Conservation (phyloP, 2,113 vertebrate genomes). For the Oncorhynchus tshawytscha region DNA sequence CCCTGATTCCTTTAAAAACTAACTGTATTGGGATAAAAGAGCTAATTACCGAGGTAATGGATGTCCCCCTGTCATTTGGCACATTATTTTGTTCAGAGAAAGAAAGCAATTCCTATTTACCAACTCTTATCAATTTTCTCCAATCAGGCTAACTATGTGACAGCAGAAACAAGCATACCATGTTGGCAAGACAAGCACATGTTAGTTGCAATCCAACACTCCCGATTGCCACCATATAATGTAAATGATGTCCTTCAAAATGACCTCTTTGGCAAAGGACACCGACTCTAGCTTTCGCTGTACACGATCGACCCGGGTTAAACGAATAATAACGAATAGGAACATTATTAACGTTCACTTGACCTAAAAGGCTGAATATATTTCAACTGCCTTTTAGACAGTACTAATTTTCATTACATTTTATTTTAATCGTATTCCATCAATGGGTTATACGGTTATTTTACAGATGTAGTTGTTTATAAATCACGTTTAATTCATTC, state of each 20-base stretch:
- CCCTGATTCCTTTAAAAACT: neutral
- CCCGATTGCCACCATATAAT: conserved; percentile 8
- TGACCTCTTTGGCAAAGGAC: conserved; percentile 73
- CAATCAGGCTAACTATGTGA: too few relatives aligned
- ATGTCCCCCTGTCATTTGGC: too few relatives aligned
- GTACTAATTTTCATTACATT: too few relatives aligned
- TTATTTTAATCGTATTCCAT: too few relatives aligned
- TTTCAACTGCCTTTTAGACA: too few relatives aligned
- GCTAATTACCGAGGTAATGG: too few relatives aligned
- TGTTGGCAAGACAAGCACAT: neutral
- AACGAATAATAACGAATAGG: neutral
- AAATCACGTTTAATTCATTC: neutral
- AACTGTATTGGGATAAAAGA: neutral
- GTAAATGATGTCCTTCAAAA: conserved; percentile 77
- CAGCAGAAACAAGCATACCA: neutral
- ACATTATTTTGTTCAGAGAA: neutral
- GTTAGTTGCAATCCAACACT: neutral
- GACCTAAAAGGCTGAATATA: too few relatives aligned
- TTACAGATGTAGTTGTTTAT: too few relatives aligned
- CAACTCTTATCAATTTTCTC: too few relatives aligned
- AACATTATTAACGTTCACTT: neutral
- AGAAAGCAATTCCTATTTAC: neutral
- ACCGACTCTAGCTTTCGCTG: neutral
- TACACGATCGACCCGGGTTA: neutral
- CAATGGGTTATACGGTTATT: too few relatives aligned